Conservation (phyloP, 2,797 vertebrate genomes). For the Tangara arthus region DNA sequence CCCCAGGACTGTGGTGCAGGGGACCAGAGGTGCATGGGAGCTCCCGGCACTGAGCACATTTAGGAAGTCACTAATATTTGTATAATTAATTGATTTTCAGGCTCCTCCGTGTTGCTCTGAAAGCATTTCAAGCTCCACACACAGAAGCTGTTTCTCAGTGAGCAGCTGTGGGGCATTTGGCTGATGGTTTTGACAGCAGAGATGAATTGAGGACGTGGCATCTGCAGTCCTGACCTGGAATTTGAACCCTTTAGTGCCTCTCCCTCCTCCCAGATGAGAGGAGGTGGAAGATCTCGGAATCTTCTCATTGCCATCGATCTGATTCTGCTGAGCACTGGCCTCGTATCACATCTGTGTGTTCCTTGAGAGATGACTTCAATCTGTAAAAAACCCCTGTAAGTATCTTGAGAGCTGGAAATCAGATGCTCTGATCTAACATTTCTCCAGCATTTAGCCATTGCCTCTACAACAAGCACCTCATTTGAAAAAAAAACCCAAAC, state of each 20-base stretch:
- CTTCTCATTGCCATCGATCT: neutral
- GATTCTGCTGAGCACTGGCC: neutral
- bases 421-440: neutral
- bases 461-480: neutral
- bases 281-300: fast-evolving
- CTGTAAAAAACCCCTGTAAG: neutral
- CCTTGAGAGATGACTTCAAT: neutral
- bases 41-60: fast-evolving
- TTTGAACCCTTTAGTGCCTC: neutral
- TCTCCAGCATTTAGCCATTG: neutral
- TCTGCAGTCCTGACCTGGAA: neutral
- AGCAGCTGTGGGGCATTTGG: neutral
- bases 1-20: neutral
- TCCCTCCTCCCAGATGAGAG: neutral
- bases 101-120: neutral
- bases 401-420: neutral
- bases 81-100: conserved; percentile 14
- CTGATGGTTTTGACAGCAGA: neutral
- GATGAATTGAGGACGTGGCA: neutral
- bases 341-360: fast-evolving
- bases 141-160: neutral
- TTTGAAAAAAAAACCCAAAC: neutral
- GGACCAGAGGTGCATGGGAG: neutral
- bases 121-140: neutral
- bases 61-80: neutral